phyloP scores from a whole-genome alignment of 2,113 vertebrate species.

The Malaclemys terrapin region DNA sequence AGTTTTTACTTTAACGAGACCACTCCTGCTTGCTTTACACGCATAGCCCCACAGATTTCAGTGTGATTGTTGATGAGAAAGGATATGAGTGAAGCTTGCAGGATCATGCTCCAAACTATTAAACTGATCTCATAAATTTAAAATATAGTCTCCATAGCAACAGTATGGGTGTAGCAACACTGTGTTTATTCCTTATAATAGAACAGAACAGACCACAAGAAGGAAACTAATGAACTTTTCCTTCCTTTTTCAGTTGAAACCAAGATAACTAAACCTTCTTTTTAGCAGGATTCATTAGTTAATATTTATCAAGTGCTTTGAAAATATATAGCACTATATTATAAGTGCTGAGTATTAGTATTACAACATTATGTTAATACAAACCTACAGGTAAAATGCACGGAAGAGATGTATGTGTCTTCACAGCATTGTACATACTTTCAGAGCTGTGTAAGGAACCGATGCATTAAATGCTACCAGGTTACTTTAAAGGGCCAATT shows the following conservation, averaged over 20 bases:
- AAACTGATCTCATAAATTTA: not conserved
- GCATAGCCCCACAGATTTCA: not conserved
- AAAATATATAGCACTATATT: not conserved
- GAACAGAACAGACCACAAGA: not conserved
- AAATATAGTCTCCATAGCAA: not conserved
- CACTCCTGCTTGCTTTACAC: not conserved
- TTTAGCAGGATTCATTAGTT: not conserved
- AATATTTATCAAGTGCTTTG: not conserved
- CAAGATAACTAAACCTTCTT: not conserved
- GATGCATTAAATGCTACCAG: not conserved
- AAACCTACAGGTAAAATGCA: not conserved
- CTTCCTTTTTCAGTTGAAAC: not conserved
- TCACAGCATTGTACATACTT: not conserved
- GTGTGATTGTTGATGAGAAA: not conserved
- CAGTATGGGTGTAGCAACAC: not conserved
- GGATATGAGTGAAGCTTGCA: not conserved
- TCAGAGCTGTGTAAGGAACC: not conserved
- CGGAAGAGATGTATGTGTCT: not conserved
- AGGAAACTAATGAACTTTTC: not conserved
- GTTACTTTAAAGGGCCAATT: not conserved
- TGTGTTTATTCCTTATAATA: not conserved
- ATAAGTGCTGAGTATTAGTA: not conserved
- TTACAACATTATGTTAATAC: not conserved
- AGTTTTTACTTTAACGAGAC: rapidly evolving
- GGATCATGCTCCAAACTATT: not conserved